phyloP scores from a whole-genome alignment of 1,140 invertebrate species.

The Acromyrmex echinatior region DNA sequence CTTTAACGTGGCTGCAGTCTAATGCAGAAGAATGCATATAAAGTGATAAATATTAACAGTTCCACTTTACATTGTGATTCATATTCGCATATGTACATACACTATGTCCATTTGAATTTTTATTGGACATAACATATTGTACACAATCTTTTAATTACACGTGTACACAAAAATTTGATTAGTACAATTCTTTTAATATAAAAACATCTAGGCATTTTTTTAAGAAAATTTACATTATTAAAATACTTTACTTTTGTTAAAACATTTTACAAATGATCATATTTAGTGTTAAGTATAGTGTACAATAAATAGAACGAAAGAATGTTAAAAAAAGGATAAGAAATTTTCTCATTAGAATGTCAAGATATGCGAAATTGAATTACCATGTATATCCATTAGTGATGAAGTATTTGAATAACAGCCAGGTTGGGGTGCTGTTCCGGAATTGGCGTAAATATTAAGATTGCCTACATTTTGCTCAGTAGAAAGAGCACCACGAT shows the following conservation, averaged over 20 bases:
- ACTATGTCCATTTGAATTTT: neutral
- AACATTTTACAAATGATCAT: slow-evolving; percentile 5
- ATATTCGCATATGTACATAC: neutral
- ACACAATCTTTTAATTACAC: neutral
- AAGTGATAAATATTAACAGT: neutral
- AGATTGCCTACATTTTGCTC: neutral
- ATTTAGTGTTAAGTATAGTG: neutral
- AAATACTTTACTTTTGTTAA: neutral
- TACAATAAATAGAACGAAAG: neutral
- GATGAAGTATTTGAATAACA: neutral
- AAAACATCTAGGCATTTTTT: neutral
- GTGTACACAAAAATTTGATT: neutral
- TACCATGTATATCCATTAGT: neutral
- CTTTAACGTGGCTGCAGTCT: slow-evolving; percentile 13
- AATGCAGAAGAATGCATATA: neutral
- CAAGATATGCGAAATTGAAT: neutral
- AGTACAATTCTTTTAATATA: neutral
- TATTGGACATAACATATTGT: neutral
- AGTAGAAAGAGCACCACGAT: neutral
- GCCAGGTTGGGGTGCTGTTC: neutral
- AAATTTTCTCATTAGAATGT: neutral
- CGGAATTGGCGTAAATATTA: neutral
- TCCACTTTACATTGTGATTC: neutral
- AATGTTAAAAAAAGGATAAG: neutral
- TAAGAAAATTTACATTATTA: neutral